Percentiles rank a stretch among this genome's conserved stretches.
Evolutionary conservation across 2,797 vertebrate species (phyloP).

Genomic region (Enteromius viviparus): DNA sequence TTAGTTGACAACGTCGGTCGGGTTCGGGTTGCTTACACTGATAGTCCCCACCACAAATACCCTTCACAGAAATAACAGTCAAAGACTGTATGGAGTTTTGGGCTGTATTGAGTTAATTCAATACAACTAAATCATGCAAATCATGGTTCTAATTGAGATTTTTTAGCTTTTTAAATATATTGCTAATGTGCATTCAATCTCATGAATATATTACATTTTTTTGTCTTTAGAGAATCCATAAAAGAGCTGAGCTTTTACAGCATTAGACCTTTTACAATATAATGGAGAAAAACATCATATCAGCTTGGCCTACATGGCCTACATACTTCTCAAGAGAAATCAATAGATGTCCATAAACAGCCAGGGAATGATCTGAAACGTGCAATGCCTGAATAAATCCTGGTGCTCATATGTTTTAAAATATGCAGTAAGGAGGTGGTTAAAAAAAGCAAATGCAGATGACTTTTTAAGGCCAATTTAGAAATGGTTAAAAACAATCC

Average conservation of each 20-base stretch:
- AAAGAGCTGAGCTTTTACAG: constrained; percentile 5
- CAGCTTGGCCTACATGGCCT: constrained; percentile 17
- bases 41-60: not conserved
- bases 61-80: not conserved
- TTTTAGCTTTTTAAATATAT: not conserved
- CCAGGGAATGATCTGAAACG: not conserved
- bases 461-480: not conserved
- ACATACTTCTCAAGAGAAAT: constrained; percentile 10
- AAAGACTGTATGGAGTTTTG: not conserved
- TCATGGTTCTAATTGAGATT: too few relatives aligned
- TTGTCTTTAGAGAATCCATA: not conserved
- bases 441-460: not conserved
- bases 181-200: not conserved
- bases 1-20: too few relatives aligned
- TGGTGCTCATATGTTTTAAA: not conserved
- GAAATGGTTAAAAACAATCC: not conserved
- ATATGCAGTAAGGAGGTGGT: not conserved
- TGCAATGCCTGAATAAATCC: not conserved
- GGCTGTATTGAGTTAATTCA: not conserved
- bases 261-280: constrained; percentile 1
- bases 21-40: too few relatives aligned
- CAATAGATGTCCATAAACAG: constrained; percentile 8
- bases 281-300: not conserved
- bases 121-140: not conserved
- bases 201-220: not conserved